These are phyloP conservation scores for Agrenia bidenticulata DNA, from an alignment of 2,888 invertebrate genomes.

Conservation along the genomic window DNA sequence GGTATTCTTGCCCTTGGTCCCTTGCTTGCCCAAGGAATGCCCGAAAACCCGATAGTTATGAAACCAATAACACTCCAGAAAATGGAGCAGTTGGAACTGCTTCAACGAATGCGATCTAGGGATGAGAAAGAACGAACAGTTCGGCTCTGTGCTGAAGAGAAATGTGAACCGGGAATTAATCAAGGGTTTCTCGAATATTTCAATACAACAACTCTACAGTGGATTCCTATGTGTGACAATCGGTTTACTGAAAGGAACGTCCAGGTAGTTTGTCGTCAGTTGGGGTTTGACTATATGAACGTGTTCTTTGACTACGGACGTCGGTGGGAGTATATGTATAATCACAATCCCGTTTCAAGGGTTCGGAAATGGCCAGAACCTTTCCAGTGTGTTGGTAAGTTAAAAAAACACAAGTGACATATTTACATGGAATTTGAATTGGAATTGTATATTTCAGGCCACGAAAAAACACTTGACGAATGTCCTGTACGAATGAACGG, in stretches of 20 bases:
- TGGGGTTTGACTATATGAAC: conserved; percentile 86
- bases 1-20: conserved; percentile 93
- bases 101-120: conserved; percentile 1
- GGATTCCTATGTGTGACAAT: conserved; percentile 94
- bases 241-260: conserved; percentile 93
- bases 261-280: conserved; percentile 90
- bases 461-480: conserved; percentile 57
- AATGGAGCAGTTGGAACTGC: conserved; percentile 24
- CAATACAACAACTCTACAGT: conserved; percentile 90
- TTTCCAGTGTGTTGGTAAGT: conserved; percentile 64
- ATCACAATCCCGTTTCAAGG: conserved; percentile 79
- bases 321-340: conserved; percentile 84
- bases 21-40: conserved; percentile 77
- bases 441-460: conserved; percentile 53
- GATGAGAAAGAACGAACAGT: conserved; percentile 57
- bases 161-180: conserved; percentile 64
- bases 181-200: conserved; percentile 94
- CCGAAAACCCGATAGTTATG: conserved; percentile 76
- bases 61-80: conserved; percentile 59
- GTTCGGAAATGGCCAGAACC: conserved; percentile 97
- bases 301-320: conserved; percentile 83
- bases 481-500: conserved; percentile 76
- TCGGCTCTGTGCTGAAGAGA: conserved; percentile 74
- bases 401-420: not conserved
- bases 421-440: conserved; percentile 5